phyloP scores from a whole-genome alignment of 2,888 invertebrate species.

The Dasypogon diadema region DNA sequence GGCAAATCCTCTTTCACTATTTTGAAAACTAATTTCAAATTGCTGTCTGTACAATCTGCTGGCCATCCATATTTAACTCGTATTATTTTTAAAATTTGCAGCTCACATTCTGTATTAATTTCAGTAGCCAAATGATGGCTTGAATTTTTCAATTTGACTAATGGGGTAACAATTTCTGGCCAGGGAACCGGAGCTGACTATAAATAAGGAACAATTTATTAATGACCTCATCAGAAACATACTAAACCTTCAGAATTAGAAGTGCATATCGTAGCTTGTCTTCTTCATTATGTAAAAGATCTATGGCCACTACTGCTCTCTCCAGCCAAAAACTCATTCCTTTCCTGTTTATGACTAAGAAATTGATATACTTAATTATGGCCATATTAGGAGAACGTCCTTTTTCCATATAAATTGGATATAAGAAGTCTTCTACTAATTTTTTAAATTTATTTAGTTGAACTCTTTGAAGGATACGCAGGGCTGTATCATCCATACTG shows the following conservation, averaged over 20 bases:
- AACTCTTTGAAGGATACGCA: slow-evolving; percentile 66
- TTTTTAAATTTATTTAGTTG: slow-evolving; percentile 64
- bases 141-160: slow-evolving; percentile 65
- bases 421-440: slow-evolving; percentile 65
- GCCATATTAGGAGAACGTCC: slow-evolving; percentile 63
- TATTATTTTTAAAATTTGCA: slow-evolving; percentile 67
- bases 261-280: slow-evolving; percentile 65
- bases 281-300: slow-evolving; percentile 66
- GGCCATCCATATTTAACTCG: slow-evolving; percentile 68
- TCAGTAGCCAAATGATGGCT: slow-evolving; percentile 66
- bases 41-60: slow-evolving; percentile 62
- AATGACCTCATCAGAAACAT: not conserved
- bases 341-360: slow-evolving; percentile 63
- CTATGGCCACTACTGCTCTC: slow-evolving; percentile 64
- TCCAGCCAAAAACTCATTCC: slow-evolving; percentile 65
- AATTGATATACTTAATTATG: slow-evolving; percentile 64
- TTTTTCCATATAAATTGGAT: slow-evolving; percentile 66
- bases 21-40: slow-evolving; percentile 65
- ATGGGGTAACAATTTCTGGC: slow-evolving; percentile 63
- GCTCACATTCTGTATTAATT: slow-evolving; percentile 66
- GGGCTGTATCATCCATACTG: slow-evolving; percentile 65
- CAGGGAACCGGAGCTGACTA: slow-evolving; percentile 67
- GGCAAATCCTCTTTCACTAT: slow-evolving; percentile 65
- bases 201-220: slow-evolving; percentile 6
- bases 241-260: slow-evolving; percentile 62